Evolutionary conservation across 2,888 invertebrate genomes (phyloP).

Genomic region (Azorinus chamasolen): DNA sequence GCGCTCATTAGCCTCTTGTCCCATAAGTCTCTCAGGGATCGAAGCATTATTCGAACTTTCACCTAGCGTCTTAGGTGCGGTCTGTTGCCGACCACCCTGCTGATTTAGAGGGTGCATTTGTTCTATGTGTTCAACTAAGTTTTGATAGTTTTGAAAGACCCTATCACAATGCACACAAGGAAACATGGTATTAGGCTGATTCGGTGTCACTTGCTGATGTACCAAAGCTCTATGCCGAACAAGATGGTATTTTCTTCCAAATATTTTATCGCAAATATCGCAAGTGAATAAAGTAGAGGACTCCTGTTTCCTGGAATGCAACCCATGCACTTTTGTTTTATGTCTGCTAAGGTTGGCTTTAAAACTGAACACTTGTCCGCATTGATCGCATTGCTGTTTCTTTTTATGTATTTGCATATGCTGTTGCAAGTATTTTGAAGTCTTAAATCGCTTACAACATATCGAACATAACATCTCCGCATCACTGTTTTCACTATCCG

Average conservation of each 20-base stretch:
- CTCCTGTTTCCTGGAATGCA: background rate
- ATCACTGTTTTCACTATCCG: no score
- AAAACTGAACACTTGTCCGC: constrained; percentile 7
- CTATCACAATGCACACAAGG: constrained; percentile 20
- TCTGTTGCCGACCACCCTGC: constrained; percentile 7
- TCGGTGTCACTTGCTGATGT: background rate
- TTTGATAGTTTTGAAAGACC: constrained; percentile 6
- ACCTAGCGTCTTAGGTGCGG: background rate
- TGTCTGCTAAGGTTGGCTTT: constrained; percentile 9
- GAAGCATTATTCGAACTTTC: background rate
- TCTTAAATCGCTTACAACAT: constrained; percentile 3
- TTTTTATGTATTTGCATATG: constrained; percentile 22
- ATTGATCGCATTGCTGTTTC: constrained; percentile 16
- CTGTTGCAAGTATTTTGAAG: background rate
- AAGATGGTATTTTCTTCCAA: no score
- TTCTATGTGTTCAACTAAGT: constrained; percentile 14
- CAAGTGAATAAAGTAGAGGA: no score
- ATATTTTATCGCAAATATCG: no score
- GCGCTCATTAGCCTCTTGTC: constrained; percentile 1
- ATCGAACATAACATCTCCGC: no score
- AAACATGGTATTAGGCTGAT: background rate
- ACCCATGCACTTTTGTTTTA: background rate
- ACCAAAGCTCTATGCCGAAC: no score
- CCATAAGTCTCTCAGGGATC: background rate
- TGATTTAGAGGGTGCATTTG: constrained; percentile 10